These are phyloP conservation scores for Lasioglossum leucozonium DNA, from an alignment of 2,888 invertebrate species.

Conservation along the genomic window DNA sequence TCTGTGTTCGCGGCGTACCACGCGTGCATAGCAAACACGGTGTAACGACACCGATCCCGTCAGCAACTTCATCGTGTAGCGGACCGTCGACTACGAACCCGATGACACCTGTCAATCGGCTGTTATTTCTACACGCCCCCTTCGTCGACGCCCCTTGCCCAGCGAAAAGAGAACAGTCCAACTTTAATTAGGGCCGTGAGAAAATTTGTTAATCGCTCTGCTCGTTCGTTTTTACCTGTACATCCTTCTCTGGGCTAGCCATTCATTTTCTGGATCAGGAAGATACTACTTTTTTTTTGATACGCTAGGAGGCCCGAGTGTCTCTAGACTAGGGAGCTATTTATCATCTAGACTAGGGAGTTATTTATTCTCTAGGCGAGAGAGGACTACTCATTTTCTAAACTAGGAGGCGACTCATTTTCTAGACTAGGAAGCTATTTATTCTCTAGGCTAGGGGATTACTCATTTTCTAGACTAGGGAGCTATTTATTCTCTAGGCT, in stretches of 20 bases:
- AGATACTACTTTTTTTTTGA: no score
- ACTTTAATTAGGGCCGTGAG: not conserved
- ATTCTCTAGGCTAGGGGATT: no score
- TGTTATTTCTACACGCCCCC: not conserved
- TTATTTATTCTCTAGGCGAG: no score
- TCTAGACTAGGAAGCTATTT: not conserved
- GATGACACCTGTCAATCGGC: not conserved
- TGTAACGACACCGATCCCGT: slow-evolving; percentile 38
- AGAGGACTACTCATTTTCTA: not conserved
- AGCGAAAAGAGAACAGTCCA: not conserved
- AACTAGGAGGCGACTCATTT: not conserved
- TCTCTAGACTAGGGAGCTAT: no score
- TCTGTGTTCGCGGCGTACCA: slow-evolving; percentile 41
- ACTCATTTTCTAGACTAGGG: not conserved
- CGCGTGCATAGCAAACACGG: slow-evolving; percentile 16
- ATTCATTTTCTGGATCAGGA: not conserved
- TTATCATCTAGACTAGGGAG: not conserved
- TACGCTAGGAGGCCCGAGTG: no score
- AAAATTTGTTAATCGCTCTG: not conserved
- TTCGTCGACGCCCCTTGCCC: not conserved
- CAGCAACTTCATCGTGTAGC: not conserved
- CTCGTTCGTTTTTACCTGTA: not conserved
- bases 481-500: fast-evolving
- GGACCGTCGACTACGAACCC: not conserved
- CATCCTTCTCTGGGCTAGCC: not conserved